Base-by-base conservation (phyloP, 2,797 vertebrate genomes). In the Staurois parvus region DNA sequence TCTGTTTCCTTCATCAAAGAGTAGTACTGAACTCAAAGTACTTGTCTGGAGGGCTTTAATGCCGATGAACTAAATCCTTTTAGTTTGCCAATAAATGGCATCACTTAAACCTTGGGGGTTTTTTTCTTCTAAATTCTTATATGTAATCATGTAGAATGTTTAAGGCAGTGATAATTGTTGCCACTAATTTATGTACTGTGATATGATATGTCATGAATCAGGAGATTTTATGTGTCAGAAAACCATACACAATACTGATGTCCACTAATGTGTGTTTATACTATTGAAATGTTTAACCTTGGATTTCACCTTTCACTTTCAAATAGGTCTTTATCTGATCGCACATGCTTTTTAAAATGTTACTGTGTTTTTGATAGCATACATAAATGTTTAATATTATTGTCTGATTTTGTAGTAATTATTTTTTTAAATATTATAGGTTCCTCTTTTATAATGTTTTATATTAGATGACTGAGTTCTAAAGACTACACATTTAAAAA, bases 161-260 rank as follows among this genome's bases (percentile, higher is more conserved):
- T 7, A 59, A 59, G 52, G 6, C 19, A 24, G 21, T 59, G 52
- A 59, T 24, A 59, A 21, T 59, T 59, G 52, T 59, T 59, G 52
- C 7, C 7, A 59, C 52, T 59, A 59, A 59, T 59, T 59, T 59
- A 68, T 66, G 64, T 68, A 62, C 30, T 70, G 67, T 17, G 24
- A 56, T 52, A 68, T 40, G 69, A 80, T 37, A 9, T 52, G 56
- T 80, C 48, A 80, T 80, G 67, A 80, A 80, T 80, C 67, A 48
- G 24, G 62, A 79, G 76, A 40, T 79, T n/a, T 79, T 79, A 79
- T 40, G 56, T 80, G 78, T 69, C 78, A 80, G 66, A 80, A 56
- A 70, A 80, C 24, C 78, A 70, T 80, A 69, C 48, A 80, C 78
- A 80, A 15, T 67, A n/a, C 68, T 66, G 26, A 79, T 68, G 26